Evolutionary conservation across 1,140 invertebrate species (phyloP).

Genomic region (Gryon sp.): DNA sequence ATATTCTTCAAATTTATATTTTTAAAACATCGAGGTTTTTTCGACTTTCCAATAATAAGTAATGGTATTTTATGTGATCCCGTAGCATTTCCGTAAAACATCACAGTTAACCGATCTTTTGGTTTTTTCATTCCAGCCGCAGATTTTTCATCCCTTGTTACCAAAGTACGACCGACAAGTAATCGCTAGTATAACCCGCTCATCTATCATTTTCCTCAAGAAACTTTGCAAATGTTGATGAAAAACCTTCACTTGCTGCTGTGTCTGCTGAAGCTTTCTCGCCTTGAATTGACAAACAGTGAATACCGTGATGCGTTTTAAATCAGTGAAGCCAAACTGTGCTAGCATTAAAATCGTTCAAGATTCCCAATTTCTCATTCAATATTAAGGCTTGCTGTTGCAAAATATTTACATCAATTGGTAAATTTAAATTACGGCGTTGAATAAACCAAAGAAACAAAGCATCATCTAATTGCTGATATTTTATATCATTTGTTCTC

Average conservation of each 20-base stretch:
- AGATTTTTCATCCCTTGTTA: not conserved
- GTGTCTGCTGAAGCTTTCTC: conserved; percentile 70
- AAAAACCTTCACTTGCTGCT: conserved; percentile 66
- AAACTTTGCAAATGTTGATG: conserved; percentile 55
- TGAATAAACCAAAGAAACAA: conserved; percentile 5
- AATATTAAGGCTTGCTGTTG: not conserved
- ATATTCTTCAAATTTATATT: conserved; percentile 47
- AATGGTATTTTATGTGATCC: too few relatives aligned
- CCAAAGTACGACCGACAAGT: not conserved
- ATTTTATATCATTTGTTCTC: not conserved
- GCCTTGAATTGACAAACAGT: conserved; percentile 66
- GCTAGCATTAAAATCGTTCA: conserved; percentile 66
- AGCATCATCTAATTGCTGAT: not conserved
- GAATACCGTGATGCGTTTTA: conserved; percentile 70
- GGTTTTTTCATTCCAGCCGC: not conserved
- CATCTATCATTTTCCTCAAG: conserved; percentile 28
- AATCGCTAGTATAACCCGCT: not conserved
- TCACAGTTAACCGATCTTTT: too few relatives aligned
- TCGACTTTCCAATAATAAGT: too few relatives aligned
- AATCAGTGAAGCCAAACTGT: conserved; percentile 69
- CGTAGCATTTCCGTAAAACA: too few relatives aligned
- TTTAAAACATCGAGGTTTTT: too few relatives aligned
- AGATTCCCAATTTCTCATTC: not conserved
- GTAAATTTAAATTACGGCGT: not conserved
- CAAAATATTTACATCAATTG: not conserved